A percentile compares a stretch with the other conserved stretches of the same genome.
Conservation (phyloP, 2,888 invertebrate species). For the Heliconius ethilla region DNA sequence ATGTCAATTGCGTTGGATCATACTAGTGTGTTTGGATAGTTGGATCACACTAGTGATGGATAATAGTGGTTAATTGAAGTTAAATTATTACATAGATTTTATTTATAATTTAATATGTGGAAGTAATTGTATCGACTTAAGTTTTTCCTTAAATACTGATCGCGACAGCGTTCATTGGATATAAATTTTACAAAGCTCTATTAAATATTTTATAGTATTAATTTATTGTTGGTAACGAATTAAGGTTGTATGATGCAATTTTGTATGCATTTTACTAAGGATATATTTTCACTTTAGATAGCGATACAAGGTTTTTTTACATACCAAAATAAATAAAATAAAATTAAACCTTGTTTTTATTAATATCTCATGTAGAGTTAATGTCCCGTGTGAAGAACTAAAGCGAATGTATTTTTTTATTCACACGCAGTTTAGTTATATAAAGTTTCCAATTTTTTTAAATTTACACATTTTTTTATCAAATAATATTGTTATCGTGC, state of each 20-base stretch:
- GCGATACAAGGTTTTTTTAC: constrained; percentile 14
- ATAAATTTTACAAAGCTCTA: background rate
- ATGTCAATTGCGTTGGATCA: background rate
- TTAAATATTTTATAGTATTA: background rate
- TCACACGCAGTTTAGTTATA: background rate
- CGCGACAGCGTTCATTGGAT: background rate
- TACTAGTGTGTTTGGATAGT: too few relatives aligned
- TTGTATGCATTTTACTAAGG: background rate
- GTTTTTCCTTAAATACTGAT: background rate
- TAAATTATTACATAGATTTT: background rate
- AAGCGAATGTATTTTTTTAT: background rate
- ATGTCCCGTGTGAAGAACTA: background rate
- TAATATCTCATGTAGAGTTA: constrained; percentile 3
- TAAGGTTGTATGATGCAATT: constrained; percentile 16
- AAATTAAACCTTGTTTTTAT: constrained; percentile 12
- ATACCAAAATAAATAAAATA: background rate
- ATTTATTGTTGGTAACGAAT: constrained; percentile 6
- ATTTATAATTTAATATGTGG: background rate
- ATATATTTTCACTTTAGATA: background rate
- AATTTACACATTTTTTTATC: background rate
- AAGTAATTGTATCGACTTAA: background rate
- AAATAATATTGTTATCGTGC: background rate
- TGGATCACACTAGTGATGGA: background rate
- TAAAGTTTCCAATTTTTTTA: background rate
- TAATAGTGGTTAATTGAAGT: background rate